Evolutionary conservation across 2,888 invertebrate species (phyloP), one percentile per base, ranked within the genome.

Genomic region (Cylloceria caligata): DNA sequence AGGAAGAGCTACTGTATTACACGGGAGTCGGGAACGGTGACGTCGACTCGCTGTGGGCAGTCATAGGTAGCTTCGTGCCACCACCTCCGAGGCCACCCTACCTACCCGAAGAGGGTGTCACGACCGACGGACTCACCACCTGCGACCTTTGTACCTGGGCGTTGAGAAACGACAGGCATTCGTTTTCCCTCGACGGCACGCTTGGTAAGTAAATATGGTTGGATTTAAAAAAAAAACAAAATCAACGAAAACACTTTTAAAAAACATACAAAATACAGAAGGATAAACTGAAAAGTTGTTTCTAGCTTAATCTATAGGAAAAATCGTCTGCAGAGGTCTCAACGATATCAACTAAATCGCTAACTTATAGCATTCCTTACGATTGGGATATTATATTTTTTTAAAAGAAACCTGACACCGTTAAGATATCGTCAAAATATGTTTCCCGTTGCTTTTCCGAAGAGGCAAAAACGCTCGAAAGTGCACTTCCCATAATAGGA

Each of bases 91-190:
- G 95, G 87, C 95, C 95, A 73, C 94, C 95, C 65, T 95, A 95
- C 91, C 93, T 95, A 84, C 92, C 93, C 30, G 95, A 96, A 89
- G 95, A 95, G 85, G 94, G 93, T 85, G 94, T 94, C 86, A 94
- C 94, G 86, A 94, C 95, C 81, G 96, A 96, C 92, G 96, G 96
- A 81, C 94, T 96, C 86, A 96, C 96, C 89, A 96, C 96, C 90
- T 96, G 96, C 93, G 96, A 96, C 93, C 94, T 96, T 86, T 96
- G 96, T 92, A 94, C 95, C 87, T 96, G 96, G 96, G 96, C 96
- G 88, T 95, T 95, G 94, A 89, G 91, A 81, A 94, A 95, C 90
- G 93, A 93, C 85, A 93, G 94, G 90, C 94, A 94, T 93, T 93
- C 94, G 88, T 94, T 93, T 93, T 94, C 93, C 81, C 91, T 94